phyloP scores from a whole-genome alignment of 1,140 invertebrate genomes.

The Pachypsylla venusta region DNA sequence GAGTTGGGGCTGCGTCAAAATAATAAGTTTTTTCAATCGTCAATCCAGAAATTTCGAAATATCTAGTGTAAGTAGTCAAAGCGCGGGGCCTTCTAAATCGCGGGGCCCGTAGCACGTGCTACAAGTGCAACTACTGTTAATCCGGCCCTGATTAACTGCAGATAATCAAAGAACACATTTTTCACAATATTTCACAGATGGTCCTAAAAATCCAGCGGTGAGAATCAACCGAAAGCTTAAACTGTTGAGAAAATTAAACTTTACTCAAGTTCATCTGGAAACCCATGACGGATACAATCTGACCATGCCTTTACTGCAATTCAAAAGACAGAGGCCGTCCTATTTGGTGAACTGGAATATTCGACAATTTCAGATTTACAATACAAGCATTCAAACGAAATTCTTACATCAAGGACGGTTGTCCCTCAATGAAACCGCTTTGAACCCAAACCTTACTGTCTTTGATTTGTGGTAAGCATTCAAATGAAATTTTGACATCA shows the following conservation, averaged over 20 bases:
- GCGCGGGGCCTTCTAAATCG: too few relatives aligned
- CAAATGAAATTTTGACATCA: too few relatives aligned
- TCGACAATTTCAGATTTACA: neutral
- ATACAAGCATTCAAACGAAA: neutral
- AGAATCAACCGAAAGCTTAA: neutral
- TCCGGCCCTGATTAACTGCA: too few relatives aligned
- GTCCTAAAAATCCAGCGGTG: neutral
- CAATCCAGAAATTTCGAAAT: too few relatives aligned
- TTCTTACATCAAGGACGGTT: conserved; percentile 1
- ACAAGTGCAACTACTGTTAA: too few relatives aligned
- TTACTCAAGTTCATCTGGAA: neutral
- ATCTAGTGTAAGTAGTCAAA: too few relatives aligned
- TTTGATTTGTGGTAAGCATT: conserved; percentile 8
- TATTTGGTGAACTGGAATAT: conserved; percentile 4
- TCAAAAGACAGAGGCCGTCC: neutral
- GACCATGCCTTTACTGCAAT: neutral
- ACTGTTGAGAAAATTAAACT: neutral
- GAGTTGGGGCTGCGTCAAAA: too few relatives aligned
- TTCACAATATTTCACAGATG: too few relatives aligned
- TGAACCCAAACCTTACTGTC: conserved; percentile 1
- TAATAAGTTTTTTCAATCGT: too few relatives aligned
- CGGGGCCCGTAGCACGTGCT: too few relatives aligned
- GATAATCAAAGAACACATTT: too few relatives aligned
- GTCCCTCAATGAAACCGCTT: neutral
- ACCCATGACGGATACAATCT: neutral